Conservation (phyloP, 2,888 invertebrate genomes). For the Cerastoderma edule region DNA sequence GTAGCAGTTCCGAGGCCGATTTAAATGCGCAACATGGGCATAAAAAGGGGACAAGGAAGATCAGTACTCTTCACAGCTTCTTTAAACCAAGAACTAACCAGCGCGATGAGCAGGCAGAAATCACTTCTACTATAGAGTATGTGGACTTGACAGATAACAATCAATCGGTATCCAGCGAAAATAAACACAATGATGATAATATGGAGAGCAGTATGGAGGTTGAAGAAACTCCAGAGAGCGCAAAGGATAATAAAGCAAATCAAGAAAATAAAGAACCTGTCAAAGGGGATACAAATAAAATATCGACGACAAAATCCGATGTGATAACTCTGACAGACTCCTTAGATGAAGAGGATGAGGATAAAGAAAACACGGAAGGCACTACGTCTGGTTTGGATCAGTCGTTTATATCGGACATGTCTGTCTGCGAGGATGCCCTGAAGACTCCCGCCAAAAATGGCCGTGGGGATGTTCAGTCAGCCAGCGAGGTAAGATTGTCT, state of each 20-base stretch:
- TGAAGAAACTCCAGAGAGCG: conserved; percentile 14
- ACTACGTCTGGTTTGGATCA: conserved; percentile 22
- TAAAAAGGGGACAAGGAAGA: conserved; percentile 38
- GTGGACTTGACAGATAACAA: conserved; percentile 68
- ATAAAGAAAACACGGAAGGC: conserved; percentile 33
- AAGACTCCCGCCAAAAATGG: conserved; percentile 59
- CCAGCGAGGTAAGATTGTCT: too few species aligned
- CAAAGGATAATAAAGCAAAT: conserved; percentile 15
- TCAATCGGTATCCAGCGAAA: conserved; percentile 7
- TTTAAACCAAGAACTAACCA: conserved; percentile 33
- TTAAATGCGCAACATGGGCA: conserved; percentile 30
- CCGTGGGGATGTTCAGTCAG: too few species aligned
- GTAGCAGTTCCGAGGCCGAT: conserved; percentile 79
- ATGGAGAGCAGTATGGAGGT: conserved; percentile 11
- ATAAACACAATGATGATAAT: conserved; percentile 28
- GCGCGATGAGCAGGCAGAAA: conserved; percentile 65
- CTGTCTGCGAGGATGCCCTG: conserved; percentile 59
- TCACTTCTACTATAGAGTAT: conserved; percentile 72
- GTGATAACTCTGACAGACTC: too few species aligned
- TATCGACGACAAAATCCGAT: too few species aligned
- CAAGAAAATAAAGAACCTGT: too few species aligned
- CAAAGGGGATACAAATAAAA: too few species aligned
- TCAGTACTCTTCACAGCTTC: conserved; percentile 64
- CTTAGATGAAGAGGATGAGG: conserved; percentile 35
- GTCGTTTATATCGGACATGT: conserved; percentile 53